These are phyloP conservation scores for Xerus inauris DNA, from an alignment of 2,113 vertebrate species.

Conservation along the genomic window DNA sequence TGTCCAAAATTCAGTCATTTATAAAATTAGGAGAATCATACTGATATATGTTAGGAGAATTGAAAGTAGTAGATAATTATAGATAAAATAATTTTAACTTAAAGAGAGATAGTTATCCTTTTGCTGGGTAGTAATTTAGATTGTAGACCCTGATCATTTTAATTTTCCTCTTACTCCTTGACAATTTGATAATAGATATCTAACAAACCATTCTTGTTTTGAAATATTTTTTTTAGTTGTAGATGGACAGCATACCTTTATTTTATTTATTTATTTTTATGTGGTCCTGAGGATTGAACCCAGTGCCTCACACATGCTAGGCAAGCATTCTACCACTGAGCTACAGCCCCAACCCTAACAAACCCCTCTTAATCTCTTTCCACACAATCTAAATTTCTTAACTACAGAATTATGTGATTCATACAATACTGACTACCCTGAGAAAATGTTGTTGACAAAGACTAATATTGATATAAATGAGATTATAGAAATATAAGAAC, in stretches of 20 bases:
- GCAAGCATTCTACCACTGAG: no score
- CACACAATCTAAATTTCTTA: neutral
- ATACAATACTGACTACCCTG: neutral
- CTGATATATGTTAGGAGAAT: neutral
- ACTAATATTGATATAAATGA: neutral
- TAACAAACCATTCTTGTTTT: neutral
- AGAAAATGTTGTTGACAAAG: neutral
- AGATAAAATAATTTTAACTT: conserved; percentile 27
- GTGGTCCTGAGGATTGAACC: no score
- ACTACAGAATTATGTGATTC: neutral
- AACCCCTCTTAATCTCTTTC: neutral
- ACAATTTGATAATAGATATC: neutral
- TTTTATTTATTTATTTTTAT: no score
- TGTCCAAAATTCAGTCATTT: neutral
- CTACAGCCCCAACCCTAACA: no score
- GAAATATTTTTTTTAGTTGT: no score
- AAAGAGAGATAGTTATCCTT: neutral
- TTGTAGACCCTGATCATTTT: neutral
- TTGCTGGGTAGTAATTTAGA: neutral
- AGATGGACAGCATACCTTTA: no score
- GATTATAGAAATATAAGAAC: neutral
- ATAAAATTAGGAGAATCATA: neutral
- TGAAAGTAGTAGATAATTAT: conserved; percentile 44
- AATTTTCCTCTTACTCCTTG: conserved; percentile 17
- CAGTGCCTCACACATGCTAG: no score